Conservation (phyloP, 2,113 vertebrate genomes). For the Perca flavescens region DNA sequence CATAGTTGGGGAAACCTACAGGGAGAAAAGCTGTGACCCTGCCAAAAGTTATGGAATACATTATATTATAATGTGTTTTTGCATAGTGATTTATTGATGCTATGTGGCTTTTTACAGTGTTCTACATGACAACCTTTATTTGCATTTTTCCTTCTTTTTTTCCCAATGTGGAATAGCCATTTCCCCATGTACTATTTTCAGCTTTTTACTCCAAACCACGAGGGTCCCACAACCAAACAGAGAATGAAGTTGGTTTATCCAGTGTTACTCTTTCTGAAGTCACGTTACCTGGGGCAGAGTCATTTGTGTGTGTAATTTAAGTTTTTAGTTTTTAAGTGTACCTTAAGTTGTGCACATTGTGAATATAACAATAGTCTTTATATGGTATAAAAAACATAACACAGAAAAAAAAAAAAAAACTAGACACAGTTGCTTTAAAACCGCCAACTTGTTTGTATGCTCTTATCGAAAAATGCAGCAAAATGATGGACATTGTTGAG, state of each 20-base stretch:
- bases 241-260: too few relatives aligned
- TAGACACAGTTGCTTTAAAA: not conserved
- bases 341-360: not conserved
- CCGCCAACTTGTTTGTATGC: not conserved
- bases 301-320: not conserved
- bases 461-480: not conserved
- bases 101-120: not conserved
- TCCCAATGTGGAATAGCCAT: too few relatives aligned
- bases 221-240: too few relatives aligned
- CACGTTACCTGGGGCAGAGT: not conserved
- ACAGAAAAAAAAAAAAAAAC: not conserved
- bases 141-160: too few relatives aligned
- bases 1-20: not conserved
- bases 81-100: not conserved
- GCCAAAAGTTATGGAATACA: not conserved
- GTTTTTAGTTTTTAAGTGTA: not conserved
- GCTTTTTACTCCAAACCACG: too few relatives aligned
- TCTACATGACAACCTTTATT: not conserved
- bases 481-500: not conserved
- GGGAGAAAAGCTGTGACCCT: slow-evolving; percentile 3
- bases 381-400: too few relatives aligned
- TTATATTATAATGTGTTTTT: not conserved
- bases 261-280: not conserved
- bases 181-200: too few relatives aligned
- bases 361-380: not conserved